Evolutionary conservation across 2,113 vertebrate genomes (phyloP), one percentile per base, ranked within the genome.

Genomic region (Ancistrus triradiatus): DNA sequence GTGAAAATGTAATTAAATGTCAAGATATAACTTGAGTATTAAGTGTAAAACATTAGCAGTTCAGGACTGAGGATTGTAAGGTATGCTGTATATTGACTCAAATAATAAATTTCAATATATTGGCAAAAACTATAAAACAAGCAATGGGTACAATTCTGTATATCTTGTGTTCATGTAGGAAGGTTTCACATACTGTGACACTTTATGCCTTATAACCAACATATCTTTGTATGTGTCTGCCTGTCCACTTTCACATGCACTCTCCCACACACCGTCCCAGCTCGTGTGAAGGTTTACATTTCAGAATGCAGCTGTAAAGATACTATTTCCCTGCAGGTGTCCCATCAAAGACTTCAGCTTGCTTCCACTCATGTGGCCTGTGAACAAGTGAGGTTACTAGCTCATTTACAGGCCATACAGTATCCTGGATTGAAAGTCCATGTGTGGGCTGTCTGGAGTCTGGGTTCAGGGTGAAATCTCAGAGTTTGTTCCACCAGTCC

Each of bases 301-400:
- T 73, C 84, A 78, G 71, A 57, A 73, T 58, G 63, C 79, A 55
- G 76, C 78, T 75, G 79, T 86, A 83, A 85, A 87, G 83, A 81
- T 89, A 79, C 70, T 24, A 61, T 88, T 88, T 87, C 85, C 68
- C 81, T 85, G 83, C 86, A 89, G 87, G 87, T 88, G 86, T 86
- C 77, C 77, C 78, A 80, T 88, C 84, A 83, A 87, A 88, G 83
- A 77, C 75, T 64, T 68, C 66, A 73, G 63, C 77, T 72, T 66
- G 59, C 66, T 65, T 66, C 66, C 70, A 77, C 77, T 71, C 44
- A 70, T 53, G 79, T 66, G 74, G 53, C 52, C 73, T 25, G 59
- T 76, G 77, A 81, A 84, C 80, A 78, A 75, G 59, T 71, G 72
- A 74, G 62, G 69, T 71, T 22, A 49, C 57, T 37, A 61, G 58